Base-by-base conservation (phyloP, 2,888 invertebrate species). In the Acleris literana region DNA sequence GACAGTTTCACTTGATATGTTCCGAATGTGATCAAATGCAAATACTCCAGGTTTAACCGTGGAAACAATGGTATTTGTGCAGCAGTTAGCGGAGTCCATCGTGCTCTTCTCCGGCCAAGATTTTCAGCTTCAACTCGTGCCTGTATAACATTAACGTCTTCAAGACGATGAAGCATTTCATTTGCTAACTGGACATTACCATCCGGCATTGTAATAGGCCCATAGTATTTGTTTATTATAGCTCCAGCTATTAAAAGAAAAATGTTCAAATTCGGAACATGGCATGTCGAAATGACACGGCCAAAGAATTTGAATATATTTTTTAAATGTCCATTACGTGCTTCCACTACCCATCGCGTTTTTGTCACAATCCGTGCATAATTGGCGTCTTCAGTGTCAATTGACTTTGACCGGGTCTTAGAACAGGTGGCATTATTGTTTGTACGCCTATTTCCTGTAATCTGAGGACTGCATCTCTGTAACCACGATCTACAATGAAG, bases 21-120 rank as follows among this genome's bases (percentile, higher is more conserved):
- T 18, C 54, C 39, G 39, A 54, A 54, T 54, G 54, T 39, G 54
- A 54, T 13, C 39, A 13, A 39, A 13, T 39, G 39, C 39, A 39
- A 39, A 39, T 39, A 39, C 13, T 13, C 18, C 43, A 43, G 20
- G 55, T 55, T 43, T 55, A 55, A 43, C 55, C 43, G 39, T 43
- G 55, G 55, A 55, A 55, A 55, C 43, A 44, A 20, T 22, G 55
- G 43, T 43, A 43, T 55, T 55, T 55, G 55, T 43, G 43, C 18
- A 13, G 55, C 13, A 55, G 39, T 55, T 55, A 55, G 39, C 13
- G 39, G 39, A 39, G 39, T 39, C 39, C 39, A 39, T 39, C 39
- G 39, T 39, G 9, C 39, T 39, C 39, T 54, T 54, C 39, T 54
- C 18, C 54, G 54, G 18, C 11, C 39, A 39, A 39, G 39, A 39